phyloP scores from a whole-genome alignment of 2,797 vertebrate genomes.

The Ambastaia sidthimunki region DNA sequence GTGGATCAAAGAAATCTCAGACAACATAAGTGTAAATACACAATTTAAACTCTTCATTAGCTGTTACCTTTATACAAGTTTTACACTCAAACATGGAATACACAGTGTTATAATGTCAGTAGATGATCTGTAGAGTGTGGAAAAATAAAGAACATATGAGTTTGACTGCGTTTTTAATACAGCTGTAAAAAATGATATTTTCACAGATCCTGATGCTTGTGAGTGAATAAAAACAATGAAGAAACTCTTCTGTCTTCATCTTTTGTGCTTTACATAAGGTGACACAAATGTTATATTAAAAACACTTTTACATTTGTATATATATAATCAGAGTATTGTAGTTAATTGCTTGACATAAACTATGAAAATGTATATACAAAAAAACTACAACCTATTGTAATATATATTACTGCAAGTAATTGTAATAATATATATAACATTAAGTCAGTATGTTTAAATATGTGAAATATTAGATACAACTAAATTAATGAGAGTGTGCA shows the following conservation, averaged over 20 bases:
- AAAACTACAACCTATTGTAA: too few species aligned
- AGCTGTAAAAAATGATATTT: constrained; percentile 7
- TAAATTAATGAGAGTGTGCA: too few species aligned
- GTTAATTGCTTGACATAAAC: too few species aligned
- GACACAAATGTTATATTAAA: neutral
- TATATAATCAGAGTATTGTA: too few species aligned
- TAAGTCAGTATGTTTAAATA: too few species aligned
- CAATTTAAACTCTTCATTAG: constrained; percentile 12
- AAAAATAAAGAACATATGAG: neutral
- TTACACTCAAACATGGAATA: neutral
- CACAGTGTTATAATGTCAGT: neutral
- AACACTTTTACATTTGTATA: too few species aligned
- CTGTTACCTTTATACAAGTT: neutral
- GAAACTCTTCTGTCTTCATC: neutral
- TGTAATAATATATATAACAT: too few species aligned
- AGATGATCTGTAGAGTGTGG: neutral
- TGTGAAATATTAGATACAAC: too few species aligned
- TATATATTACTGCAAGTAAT: too few species aligned
- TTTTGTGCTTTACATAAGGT: neutral
- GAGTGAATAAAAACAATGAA: constrained; percentile 15
- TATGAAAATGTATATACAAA: too few species aligned
- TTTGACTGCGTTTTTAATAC: neutral
- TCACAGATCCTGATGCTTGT: constrained; percentile 5
- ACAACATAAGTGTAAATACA: constrained; percentile 49
- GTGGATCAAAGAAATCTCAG: constrained; percentile 41